phyloP scores from a whole-genome alignment of 2,113 vertebrate species.

The Leptosomus discolor region DNA sequence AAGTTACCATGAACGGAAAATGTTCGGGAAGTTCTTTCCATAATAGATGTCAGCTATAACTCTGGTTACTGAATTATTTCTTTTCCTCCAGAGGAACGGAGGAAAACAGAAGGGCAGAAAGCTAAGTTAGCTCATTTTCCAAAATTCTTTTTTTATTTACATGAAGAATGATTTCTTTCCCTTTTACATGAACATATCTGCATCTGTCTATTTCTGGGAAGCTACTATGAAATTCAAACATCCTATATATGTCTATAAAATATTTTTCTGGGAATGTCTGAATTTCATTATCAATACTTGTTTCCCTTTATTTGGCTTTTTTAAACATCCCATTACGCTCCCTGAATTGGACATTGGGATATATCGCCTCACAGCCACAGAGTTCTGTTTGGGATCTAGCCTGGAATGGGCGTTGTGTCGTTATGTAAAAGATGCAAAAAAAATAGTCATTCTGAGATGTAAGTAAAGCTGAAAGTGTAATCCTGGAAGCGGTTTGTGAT shows the following conservation, averaged over 20 bases:
- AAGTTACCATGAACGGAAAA: neutral
- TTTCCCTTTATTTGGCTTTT: neutral
- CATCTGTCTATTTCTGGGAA: neutral
- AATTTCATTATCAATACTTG: neutral
- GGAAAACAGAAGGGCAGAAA: neutral
- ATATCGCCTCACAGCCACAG: neutral
- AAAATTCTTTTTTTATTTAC: neutral
- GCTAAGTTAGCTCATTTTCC: neutral
- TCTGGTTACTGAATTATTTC: neutral
- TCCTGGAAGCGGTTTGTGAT: neutral
- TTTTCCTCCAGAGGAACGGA: too few relatives aligned
- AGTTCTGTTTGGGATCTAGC: neutral
- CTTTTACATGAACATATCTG: neutral
- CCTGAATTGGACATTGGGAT: neutral
- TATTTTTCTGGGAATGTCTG: neutral
- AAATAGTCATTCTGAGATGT: neutral
- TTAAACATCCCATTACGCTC: neutral
- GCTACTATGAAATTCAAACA: neutral
- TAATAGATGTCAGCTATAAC: neutral
- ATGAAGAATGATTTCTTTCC: neutral
- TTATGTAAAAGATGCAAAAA: neutral
- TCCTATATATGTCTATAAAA: neutral
- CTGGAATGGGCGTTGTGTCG: neutral
- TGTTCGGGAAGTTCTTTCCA: neutral
- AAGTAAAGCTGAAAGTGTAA: neutral